A percentile compares a stretch with the other conserved stretches of the same genome.
These are phyloP conservation scores for Calameuta filiformis DNA, from an alignment of 2,888 invertebrate species.

Conservation along the genomic window DNA sequence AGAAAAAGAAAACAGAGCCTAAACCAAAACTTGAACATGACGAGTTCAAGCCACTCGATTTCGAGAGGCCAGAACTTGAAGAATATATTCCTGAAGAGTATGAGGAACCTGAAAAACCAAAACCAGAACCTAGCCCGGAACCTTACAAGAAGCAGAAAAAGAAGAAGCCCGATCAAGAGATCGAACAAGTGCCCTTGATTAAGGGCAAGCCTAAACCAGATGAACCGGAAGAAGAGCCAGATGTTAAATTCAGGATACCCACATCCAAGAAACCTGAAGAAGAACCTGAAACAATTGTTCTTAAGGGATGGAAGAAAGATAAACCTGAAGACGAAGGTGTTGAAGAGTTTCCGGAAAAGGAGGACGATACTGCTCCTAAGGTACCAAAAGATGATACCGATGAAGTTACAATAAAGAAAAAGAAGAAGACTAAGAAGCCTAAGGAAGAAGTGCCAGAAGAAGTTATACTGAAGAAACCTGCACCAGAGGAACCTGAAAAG, in stretches of 20 bases:
- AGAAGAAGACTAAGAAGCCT: constrained; percentile 31
- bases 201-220: constrained; percentile 63
- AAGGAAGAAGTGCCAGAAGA: constrained; percentile 44
- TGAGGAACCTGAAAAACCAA: constrained; percentile 55
- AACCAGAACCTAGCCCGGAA: constrained; percentile 50
- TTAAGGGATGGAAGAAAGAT: constrained; percentile 59
- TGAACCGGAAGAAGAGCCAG: constrained; percentile 65
- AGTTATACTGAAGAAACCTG: constrained; percentile 38
- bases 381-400: constrained; percentile 13
- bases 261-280: constrained; percentile 53
- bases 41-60: constrained; percentile 54
- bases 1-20: constrained; percentile 47
- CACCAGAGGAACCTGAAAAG: constrained; percentile 35
- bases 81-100: constrained; percentile 55
- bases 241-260: constrained; percentile 63
- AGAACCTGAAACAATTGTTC: constrained; percentile 55
- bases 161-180: constrained; percentile 56
- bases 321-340: constrained; percentile 48
- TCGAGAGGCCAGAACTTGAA: constrained; percentile 60
- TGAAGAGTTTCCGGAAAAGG: constrained; percentile 46
- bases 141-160: constrained; percentile 49
- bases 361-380: constrained; percentile 33
- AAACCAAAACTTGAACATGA: constrained; percentile 49
- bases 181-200: constrained; percentile 56
- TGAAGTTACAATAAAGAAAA: constrained; percentile 28